Conservation (phyloP, 2,888 invertebrate species). For the Ctena decussata region DNA sequence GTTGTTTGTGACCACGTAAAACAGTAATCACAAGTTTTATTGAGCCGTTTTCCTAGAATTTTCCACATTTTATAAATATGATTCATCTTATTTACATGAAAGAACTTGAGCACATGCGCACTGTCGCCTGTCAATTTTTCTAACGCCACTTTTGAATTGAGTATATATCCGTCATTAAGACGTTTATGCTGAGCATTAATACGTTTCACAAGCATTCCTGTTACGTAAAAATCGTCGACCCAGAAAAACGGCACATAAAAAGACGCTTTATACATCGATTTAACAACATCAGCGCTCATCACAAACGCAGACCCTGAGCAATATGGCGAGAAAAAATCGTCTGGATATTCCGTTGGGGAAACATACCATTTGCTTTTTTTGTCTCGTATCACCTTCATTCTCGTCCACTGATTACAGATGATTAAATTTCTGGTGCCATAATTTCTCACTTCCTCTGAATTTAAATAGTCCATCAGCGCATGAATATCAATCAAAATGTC, state of each 20-base stretch:
- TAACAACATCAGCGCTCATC: constrained; percentile 90
- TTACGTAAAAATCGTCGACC: constrained; percentile 96
- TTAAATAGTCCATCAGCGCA: constrained; percentile 73
- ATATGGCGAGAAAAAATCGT: constrained; percentile 86
- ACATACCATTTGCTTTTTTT: constrained; percentile 87
- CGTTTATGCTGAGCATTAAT: constrained; percentile 78
- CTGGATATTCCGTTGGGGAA: constrained; percentile 85
- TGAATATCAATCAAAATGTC: constrained; percentile 88
- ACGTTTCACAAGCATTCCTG: constrained; percentile 90
- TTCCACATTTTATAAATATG: constrained; percentile 81
- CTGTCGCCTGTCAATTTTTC: constrained; percentile 78
- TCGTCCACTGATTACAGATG: constrained; percentile 86
- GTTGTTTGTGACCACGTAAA: constrained; percentile 19
- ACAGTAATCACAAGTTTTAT: constrained; percentile 40
- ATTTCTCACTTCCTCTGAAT: constrained; percentile 49
- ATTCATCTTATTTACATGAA: constrained; percentile 83
- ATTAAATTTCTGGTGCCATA: constrained; percentile 72
- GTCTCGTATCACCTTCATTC: constrained; percentile 86
- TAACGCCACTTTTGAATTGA: constrained; percentile 78
- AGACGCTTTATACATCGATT: constrained; percentile 89
- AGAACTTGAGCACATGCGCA: constrained; percentile 79
- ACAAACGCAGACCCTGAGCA: constrained; percentile 87
- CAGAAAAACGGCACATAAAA: constrained; percentile 93
- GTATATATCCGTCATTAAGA: constrained; percentile 81
- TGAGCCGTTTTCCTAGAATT: constrained; percentile 57